Percentiles rank a stretch among this genome's conserved stretches.
Conservation (phyloP, 2,888 invertebrate species). For the Lasioglossum malachurum region DNA sequence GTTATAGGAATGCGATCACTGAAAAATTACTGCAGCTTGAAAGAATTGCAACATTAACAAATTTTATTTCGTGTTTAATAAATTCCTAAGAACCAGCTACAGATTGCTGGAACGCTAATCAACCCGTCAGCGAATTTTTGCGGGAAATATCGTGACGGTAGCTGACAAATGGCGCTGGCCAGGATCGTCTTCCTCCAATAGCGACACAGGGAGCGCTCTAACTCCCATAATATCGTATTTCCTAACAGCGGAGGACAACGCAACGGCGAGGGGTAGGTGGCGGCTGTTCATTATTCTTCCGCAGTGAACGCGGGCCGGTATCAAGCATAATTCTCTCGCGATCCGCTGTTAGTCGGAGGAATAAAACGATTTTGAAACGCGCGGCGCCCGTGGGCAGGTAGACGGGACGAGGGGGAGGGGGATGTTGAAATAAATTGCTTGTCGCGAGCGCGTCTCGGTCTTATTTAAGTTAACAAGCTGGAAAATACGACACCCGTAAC, state of each 20-base stretch:
- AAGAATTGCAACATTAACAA: too few relatives aligned
- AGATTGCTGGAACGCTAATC: not conserved
- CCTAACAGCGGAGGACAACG: not conserved
- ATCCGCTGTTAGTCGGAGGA: not conserved
- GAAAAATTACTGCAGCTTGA: too few relatives aligned
- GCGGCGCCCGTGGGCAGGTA: not conserved
- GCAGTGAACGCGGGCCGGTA: not conserved
- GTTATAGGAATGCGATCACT: too few relatives aligned
- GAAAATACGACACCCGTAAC: not conserved
- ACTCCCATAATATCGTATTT: not conserved
- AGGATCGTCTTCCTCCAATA: not conserved
- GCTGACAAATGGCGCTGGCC: not conserved
- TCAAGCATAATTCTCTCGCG: not conserved
- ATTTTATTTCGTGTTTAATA: too few relatives aligned
- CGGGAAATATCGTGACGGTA: not conserved
- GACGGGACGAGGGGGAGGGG: too few relatives aligned
- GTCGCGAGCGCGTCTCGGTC: not conserved
- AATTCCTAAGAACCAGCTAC: too few relatives aligned
- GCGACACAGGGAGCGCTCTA: not conserved
- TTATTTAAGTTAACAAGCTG: conserved; percentile 3
- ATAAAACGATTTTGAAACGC: not conserved
- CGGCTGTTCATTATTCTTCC: not conserved
- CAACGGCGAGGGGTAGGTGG: not conserved
- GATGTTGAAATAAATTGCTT: not conserved
- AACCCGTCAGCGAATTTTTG: not conserved